Evolutionary conservation across 2,113 vertebrate genomes (phyloP), one percentile per base, ranked within the genome.

Genomic region (Miniopterus natalensis): DNA sequence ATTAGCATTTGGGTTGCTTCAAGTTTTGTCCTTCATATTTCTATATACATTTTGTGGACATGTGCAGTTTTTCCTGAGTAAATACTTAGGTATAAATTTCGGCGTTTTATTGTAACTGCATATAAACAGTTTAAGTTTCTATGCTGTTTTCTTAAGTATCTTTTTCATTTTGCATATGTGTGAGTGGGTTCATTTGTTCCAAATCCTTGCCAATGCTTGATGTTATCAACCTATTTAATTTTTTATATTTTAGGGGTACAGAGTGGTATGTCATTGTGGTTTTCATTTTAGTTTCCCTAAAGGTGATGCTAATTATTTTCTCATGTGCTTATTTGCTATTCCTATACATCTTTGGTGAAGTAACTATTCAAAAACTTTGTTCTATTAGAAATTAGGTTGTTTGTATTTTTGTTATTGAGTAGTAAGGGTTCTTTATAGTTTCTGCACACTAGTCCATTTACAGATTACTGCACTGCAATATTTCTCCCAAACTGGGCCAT

Each of bases 1-100:
- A 75, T 59, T 95, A 23, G 77, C 27, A 23, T 88, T 95, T 95
- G 49, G 11, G 15, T 66, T 75, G 3, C 36, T 95, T 92, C 11
- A 2, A 84, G 15, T 65, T 84, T 79, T 65, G 8, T 79, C 40
- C 73, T 90, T 70, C 31, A 15, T 9, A 47, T 90, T 68, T 63
- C 31, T 17, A n/a, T 83, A 51, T 84, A 15, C 5, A 79, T 73
- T 84, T 95, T 84, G 36, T 66, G 40, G 45, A 31, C 13, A 55
- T 23, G 5, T 63, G 1, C 20, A 36, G 59, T 53, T 75, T 78
- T 85, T 5, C 65, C 25, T 31, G 20, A 10, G 53, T 70, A 42
- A 77, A 70, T 89, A 31, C n/a, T 75, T n/a, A 68, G 12, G 45
- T 49, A 27, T 84, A 51, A 45, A 79, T 79, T 57, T 90, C 20